A percentile compares a stretch with the other conserved stretches of the same genome.
phyloP scores from a whole-genome alignment of 2,888 invertebrate species.

The Agrotis puta region DNA sequence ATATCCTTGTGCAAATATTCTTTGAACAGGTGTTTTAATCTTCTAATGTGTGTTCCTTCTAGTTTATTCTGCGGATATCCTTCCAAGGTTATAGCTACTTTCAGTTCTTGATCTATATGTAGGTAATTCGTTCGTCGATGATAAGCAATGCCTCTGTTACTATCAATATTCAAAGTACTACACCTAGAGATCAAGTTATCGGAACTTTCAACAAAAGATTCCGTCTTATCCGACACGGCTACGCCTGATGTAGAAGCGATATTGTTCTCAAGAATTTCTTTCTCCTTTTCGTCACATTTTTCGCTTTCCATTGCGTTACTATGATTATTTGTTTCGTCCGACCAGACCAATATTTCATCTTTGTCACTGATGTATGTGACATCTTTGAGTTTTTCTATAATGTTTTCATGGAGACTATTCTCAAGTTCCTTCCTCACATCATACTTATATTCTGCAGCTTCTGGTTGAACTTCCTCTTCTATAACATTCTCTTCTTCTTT shows the following conservation, averaged over 20 bases:
- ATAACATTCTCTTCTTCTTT: slow-evolving; percentile 29
- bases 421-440: slow-evolving; percentile 70
- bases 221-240: slow-evolving; percentile 79
- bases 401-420: slow-evolving; percentile 69
- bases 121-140: slow-evolving; percentile 86
- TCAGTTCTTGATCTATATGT: slow-evolving; percentile 84
- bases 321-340: slow-evolving; percentile 72
- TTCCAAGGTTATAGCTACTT: slow-evolving; percentile 84
- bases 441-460: slow-evolving; percentile 24
- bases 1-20: slow-evolving; percentile 85
- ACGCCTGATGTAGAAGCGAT: slow-evolving; percentile 68
- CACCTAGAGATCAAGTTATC: slow-evolving; percentile 78
- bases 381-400: slow-evolving; percentile 79
- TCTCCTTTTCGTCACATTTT: slow-evolving; percentile 55
- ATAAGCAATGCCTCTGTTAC: slow-evolving; percentile 85
- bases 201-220: slow-evolving; percentile 78
- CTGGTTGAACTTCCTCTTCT: slow-evolving; percentile 29
- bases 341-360: slow-evolving; percentile 79
- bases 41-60: slow-evolving; percentile 84
- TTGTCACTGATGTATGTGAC: slow-evolving; percentile 76
- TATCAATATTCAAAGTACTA: slow-evolving; percentile 83
- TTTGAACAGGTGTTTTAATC: slow-evolving; percentile 84
- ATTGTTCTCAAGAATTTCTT: slow-evolving; percentile 51
- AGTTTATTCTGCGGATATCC: slow-evolving; percentile 85
- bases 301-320: slow-evolving; percentile 62